phyloP scores from a whole-genome alignment of 53 echinoderm and acorn worm genomes.

The Echinometra lucunter region DNA sequence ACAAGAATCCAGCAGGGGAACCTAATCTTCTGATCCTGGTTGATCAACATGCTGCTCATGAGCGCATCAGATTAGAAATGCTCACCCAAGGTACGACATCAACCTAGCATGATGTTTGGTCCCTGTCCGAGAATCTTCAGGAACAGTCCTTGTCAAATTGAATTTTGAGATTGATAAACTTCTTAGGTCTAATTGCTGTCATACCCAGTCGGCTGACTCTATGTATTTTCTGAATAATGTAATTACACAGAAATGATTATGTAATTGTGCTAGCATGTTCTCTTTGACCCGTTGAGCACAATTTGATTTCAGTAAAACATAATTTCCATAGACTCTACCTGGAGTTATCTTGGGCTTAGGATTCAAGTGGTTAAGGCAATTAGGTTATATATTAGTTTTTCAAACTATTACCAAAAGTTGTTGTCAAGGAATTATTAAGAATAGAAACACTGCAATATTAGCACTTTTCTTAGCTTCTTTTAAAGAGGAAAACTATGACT shows the following conservation, averaged over 20 bases:
- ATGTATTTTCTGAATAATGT: no score
- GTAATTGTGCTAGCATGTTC: no score
- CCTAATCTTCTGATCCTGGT: slow-evolving; percentile 85
- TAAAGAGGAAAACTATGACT: no score
- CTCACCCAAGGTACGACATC: slow-evolving; percentile 78
- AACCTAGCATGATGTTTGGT: background rate
- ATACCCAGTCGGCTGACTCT: no score
- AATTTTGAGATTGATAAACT: background rate
- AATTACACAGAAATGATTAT: no score
- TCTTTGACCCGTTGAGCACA: no score
- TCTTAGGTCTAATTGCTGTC: no score
- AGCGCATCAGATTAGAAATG: slow-evolving; percentile 91
- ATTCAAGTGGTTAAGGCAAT: no score
- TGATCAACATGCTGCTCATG: slow-evolving; percentile 99
- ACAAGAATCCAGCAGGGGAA: slow-evolving; percentile 57
- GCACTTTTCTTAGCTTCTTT: background rate
- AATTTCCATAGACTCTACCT: no score
- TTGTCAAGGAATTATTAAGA: background rate
- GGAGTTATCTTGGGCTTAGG: no score
- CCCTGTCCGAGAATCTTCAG: no score
- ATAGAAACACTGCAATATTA: background rate
- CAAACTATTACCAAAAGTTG: background rate
- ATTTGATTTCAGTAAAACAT: no score
- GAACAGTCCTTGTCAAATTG: background rate
- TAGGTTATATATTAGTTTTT: background rate